Conservation (phyloP, 2,888 invertebrate species). For the Apotomis capreana region DNA sequence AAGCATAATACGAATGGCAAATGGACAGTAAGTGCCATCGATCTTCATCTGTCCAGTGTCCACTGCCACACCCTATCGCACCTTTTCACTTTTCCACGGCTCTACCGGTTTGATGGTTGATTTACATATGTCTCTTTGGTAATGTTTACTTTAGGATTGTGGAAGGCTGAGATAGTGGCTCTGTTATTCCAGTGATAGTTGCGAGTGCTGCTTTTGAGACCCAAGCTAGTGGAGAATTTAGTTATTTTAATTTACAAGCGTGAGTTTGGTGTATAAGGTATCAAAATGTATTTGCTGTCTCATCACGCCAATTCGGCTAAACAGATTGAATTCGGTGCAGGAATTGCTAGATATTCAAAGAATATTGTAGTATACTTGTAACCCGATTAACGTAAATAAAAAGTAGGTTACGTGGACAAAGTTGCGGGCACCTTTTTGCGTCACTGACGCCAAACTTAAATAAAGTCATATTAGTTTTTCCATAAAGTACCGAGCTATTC, state of each 20-base stretch:
- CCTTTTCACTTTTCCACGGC: conserved; percentile 72
- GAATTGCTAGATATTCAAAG: too few species aligned
- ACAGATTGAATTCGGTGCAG: too few species aligned
- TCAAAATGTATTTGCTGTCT: too few species aligned
- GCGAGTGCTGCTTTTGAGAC: too few species aligned
- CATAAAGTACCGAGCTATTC: neutral
- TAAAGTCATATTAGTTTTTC: neutral
- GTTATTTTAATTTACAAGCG: too few species aligned
- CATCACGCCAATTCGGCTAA: too few species aligned
- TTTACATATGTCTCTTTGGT: conserved; percentile 53
- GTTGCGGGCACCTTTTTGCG: too few species aligned
- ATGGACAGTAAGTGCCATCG: conserved; percentile 41
- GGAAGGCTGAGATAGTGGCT: neutral
- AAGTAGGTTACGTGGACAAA: too few species aligned
- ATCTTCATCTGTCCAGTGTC: conserved; percentile 42
- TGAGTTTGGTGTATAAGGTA: too few species aligned
- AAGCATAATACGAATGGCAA: neutral
- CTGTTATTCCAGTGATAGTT: neutral
- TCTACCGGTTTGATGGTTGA: conserved; percentile 57
- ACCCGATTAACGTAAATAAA: too few species aligned
- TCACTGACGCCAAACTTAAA: neutral
- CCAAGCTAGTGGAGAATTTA: too few species aligned
- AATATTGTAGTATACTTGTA: too few species aligned
- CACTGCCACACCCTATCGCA: conserved; percentile 49
- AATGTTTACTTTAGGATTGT: conserved; percentile 3